phyloP scores from a whole-genome alignment of 2,113 vertebrate genomes.

The Willisornis vidua region DNA sequence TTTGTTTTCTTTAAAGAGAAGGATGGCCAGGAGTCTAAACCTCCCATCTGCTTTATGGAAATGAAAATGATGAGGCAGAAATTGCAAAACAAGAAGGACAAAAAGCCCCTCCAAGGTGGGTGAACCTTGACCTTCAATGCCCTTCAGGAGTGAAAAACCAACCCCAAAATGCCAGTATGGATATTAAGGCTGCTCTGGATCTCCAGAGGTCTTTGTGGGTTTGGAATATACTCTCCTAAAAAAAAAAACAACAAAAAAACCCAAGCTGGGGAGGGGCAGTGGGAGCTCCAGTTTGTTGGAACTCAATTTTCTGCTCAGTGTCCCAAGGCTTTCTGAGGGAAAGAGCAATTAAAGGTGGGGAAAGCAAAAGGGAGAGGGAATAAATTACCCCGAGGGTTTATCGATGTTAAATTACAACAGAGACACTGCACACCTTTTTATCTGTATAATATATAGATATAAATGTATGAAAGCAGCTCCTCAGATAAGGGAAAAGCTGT shows the following conservation, averaged over 20 bases:
- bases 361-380: not conserved
- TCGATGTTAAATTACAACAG: not conserved
- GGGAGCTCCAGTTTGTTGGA: not conserved
- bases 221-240: not conserved
- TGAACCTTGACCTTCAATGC: not conserved
- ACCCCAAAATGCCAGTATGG: not conserved
- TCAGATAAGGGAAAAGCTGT: not conserved
- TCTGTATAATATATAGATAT: not conserved
- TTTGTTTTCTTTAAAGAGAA: not conserved
- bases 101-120: not conserved
- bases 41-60: not conserved
- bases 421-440: not conserved
- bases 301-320: not conserved
- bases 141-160: fast-evolving
- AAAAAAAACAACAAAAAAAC: too few species aligned
- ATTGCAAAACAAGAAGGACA: not conserved
- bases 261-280: not conserved
- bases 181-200: not conserved
- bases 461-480: not conserved
- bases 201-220: not conserved
- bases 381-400: not conserved
- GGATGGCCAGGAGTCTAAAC: not conserved
- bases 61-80: not conserved
- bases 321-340: not conserved
- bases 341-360: not conserved